These are phyloP conservation scores for Caenorhabditis panamensis DNA, from an alignment of 2,888 invertebrate genomes.

Conservation along the genomic window DNA sequence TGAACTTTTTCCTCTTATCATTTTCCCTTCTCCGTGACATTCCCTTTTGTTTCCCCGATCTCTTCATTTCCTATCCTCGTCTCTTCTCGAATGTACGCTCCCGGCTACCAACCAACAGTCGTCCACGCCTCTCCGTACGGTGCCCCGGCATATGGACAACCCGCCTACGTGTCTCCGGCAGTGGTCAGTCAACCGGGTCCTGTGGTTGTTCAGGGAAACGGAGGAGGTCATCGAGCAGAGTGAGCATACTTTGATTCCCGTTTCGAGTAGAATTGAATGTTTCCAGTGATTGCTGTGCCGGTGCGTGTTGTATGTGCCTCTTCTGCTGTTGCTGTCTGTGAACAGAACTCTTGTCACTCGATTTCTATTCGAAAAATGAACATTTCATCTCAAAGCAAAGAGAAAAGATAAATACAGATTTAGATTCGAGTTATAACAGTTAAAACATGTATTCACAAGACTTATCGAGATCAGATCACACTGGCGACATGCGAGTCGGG, in stretches of 20 bases:
- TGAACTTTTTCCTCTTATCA: background rate
- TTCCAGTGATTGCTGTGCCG: conserved; percentile 42
- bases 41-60: conserved; percentile 21
- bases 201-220: conserved; percentile 21
- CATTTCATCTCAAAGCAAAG: too few species aligned
- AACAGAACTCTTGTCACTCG: background rate
- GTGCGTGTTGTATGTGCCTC: conserved; percentile 29
- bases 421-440: background rate
- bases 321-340: conserved; percentile 39
- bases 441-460: background rate
- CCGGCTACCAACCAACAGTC: conserved; percentile 34
- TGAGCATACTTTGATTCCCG: background rate
- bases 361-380: background rate
- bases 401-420: too few species aligned
- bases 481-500: conserved; percentile 26
- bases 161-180: conserved; percentile 21
- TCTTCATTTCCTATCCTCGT: background rate
- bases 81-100: conserved; percentile 23
- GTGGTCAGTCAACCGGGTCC: conserved; percentile 25
- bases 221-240: conserved; percentile 23
- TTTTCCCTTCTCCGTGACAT: too few species aligned
- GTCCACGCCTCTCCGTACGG: conserved; percentile 37
- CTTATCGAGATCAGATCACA: background rate
- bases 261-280: too few species aligned
- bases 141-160: conserved; percentile 28